Percentiles rank a stretch among this genome's conserved stretches.
Evolutionary conservation across 1,140 invertebrate genomes (phyloP).

Genomic region (Macrosteles quadrilineatus): DNA sequence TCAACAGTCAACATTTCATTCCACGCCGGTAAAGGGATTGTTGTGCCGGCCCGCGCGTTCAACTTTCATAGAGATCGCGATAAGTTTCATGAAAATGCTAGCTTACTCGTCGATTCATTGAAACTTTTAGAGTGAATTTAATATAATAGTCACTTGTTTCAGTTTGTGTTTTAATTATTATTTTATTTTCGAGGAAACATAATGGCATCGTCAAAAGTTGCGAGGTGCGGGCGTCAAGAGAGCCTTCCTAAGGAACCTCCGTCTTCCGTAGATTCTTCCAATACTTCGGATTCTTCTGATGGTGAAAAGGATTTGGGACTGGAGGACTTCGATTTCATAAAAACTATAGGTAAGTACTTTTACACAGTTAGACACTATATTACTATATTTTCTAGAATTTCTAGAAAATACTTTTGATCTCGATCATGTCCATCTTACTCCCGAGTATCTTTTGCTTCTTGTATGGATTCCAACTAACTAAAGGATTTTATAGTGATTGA

Average conservation of each 20-base stretch:
- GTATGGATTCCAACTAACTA: too few species aligned
- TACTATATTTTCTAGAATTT: too few species aligned
- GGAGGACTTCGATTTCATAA: constrained; percentile 77
- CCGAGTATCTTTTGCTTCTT: too few species aligned
- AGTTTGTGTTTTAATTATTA: neutral
- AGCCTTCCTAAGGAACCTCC: constrained; percentile 47
- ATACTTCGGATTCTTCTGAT: constrained; percentile 52
- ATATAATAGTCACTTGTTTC: too few species aligned
- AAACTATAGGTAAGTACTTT: constrained; percentile 71
- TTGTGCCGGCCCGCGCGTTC: neutral
- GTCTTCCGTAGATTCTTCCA: constrained; percentile 46
- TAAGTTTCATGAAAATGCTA: neutral
- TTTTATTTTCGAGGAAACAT: neutral
- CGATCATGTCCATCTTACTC: too few species aligned
- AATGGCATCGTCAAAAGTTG: constrained; percentile 47
- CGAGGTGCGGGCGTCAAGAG: constrained; percentile 46
- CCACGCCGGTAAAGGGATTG: neutral
- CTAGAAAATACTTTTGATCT: too few species aligned
- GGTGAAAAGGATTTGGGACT: constrained; percentile 66
- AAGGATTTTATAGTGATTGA: too few species aligned
- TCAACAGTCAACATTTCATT: neutral
- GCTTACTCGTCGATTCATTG: neutral
- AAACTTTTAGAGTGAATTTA: too few species aligned
- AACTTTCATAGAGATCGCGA: too few species aligned
- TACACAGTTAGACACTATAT: neutral